phyloP scores from a whole-genome alignment of 1,140 invertebrate species.

The Solenopsis fugax region DNA sequence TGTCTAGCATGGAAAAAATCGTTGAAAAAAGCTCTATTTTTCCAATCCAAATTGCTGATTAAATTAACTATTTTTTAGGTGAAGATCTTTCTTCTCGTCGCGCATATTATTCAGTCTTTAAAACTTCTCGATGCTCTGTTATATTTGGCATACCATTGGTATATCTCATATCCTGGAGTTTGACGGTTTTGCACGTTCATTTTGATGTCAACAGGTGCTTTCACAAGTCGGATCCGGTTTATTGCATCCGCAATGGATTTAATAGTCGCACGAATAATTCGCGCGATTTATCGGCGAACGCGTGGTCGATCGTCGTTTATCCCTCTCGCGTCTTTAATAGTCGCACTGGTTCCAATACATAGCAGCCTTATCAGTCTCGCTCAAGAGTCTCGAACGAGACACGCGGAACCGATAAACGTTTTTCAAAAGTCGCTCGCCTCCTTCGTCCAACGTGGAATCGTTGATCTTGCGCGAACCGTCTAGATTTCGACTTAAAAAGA shows the following conservation, averaged over 20 bases:
- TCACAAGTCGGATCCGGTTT: slow-evolving; percentile 31
- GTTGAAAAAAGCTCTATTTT: not conserved
- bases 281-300: slow-evolving; percentile 9
- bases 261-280: slow-evolving; percentile 27
- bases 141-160: not conserved
- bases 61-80: not conserved
- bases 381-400: slow-evolving; percentile 24
- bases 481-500: not conserved
- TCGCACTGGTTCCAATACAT: not conserved
- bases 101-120: not conserved
- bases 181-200: not conserved
- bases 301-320: not conserved
- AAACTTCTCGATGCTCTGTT: not conserved
- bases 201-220: slow-evolving; percentile 9
- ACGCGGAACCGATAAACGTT: not conserved
- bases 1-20: slow-evolving; percentile 1
- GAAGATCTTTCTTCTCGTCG: not conserved
- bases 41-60: not conserved
- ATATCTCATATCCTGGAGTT: not conserved
- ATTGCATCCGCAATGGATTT: slow-evolving; percentile 5
- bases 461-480: not conserved
- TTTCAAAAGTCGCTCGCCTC: not conserved
- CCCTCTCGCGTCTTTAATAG: slow-evolving; percentile 6
- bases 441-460: not conserved
- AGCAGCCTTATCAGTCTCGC: slow-evolving; percentile 23